Evolutionary conservation across 2,888 invertebrate genomes (phyloP), one percentile per base, ranked within the genome.

Genomic region (Sphaeridia pumilis): DNA sequence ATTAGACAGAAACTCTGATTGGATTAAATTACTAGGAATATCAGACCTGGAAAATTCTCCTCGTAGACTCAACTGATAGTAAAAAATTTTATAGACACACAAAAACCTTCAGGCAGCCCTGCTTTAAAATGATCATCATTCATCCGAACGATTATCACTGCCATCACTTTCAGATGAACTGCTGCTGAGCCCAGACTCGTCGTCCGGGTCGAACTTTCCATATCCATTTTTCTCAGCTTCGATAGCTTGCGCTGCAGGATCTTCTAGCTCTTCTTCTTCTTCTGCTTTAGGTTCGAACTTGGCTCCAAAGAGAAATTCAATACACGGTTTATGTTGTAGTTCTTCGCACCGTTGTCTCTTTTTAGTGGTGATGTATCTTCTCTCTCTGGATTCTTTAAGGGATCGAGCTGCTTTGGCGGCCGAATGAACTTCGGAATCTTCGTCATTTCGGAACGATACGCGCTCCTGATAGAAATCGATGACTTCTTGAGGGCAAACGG

Each of bases 401-500:
- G 41, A 38, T 41, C 17, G 27, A 20, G 49, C 49, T n/a, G 41
- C 42, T 21, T 49, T 49, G 3, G n/a, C 10, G 7, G 38, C 49
- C 22, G 24, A 27, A 17, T 35, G 20, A 25, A 26, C 27, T 20
- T 12, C 2, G 17, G 26, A 27, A 26, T n/a, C 25, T 22, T 21
- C 2, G 2, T 38, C 14, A 14, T 25, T 12, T 21, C 28, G 38
- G 27, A 38, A 49, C 4, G 14, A n/a, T 5, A 41, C 17, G 4
- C 25, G 22, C 2, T 24, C 17, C 20, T 41, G 7, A 35, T 49
- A 49, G 12, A 41, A 49, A n/a, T 12, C 4, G n/a, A 49, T 41
- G 2, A 49, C 41, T 41, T 49, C 41, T 41, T 49, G 41, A 41
- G 49, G 49, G 21, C 26, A 41, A 4, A n/a, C 14, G n/a, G 25